Evolutionary conservation across 2,113 vertebrate genomes (phyloP).

Genomic region (Ictalurus furcatus): DNA sequence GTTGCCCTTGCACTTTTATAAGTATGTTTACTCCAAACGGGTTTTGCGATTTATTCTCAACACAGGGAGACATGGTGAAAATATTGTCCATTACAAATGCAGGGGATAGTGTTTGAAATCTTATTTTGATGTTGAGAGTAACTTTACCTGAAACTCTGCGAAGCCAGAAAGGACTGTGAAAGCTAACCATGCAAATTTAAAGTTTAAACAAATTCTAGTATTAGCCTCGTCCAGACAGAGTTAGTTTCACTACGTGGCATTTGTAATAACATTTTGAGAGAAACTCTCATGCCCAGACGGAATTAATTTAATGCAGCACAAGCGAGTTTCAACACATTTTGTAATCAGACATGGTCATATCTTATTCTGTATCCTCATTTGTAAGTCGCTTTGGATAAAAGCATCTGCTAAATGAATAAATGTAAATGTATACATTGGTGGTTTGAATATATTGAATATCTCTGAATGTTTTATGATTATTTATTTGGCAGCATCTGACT

Average conservation of each 20-base stretch:
- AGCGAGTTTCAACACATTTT: not conserved
- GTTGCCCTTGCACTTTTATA: not conserved
- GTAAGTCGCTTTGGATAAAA: too few relatives aligned
- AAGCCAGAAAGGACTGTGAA: slow-evolving; percentile 1
- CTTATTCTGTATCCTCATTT: not conserved
- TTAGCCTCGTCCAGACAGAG: not conserved
- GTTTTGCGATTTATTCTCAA: not conserved
- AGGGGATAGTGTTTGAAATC: not conserved
- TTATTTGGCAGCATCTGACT: not conserved
- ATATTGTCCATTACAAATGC: not conserved
- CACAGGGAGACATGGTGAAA: not conserved
- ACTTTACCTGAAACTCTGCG: not conserved
- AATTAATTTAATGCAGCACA: not conserved
- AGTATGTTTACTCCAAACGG: not conserved
- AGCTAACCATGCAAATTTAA: slow-evolving; percentile 11
- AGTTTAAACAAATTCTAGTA: slow-evolving; percentile 7
- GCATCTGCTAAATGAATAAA: too few relatives aligned
- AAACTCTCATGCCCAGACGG: not conserved
- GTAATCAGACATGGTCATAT: too few relatives aligned
- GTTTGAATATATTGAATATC: not conserved
- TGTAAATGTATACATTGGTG: not conserved
- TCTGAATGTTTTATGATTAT: not conserved
- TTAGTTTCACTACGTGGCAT: not conserved
- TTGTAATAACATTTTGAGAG: not conserved
- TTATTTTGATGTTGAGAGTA: not conserved